Conservation (phyloP, 2,888 invertebrate genomes). For the Latrodectus hesperus region DNA sequence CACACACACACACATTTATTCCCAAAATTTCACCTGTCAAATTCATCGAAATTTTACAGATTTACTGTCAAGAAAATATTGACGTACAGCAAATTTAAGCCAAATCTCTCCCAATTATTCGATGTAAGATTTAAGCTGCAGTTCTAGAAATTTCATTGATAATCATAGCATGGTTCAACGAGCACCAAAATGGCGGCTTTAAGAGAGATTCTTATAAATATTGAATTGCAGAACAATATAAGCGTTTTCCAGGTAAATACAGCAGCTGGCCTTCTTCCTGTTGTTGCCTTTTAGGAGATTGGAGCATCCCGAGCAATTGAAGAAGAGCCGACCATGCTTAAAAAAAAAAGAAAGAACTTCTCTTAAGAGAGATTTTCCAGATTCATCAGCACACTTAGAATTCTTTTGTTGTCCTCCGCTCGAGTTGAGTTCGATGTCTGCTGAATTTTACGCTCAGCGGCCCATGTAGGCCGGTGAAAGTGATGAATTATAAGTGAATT, state of each 20-base stretch:
- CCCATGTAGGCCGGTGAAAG: conserved; percentile 18
- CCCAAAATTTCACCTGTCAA: too few species aligned
- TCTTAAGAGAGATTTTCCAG: conserved; percentile 1
- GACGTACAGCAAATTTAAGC: too few species aligned
- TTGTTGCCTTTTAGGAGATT: background rate
- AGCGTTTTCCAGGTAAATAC: background rate
- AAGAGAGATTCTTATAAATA: background rate
- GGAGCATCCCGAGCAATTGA: background rate
- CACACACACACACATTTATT: too few species aligned
- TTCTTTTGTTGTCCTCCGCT: conserved; percentile 15
- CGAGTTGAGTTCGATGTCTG: conserved; percentile 6
- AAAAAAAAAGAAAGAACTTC: background rate
- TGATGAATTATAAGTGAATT: too few species aligned
- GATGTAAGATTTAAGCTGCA: too few species aligned
- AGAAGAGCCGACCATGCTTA: background rate
- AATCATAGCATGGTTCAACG: too few species aligned
- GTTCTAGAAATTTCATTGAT: too few species aligned
- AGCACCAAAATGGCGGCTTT: too few species aligned
- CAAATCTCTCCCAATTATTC: too few species aligned
- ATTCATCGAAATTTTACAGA: too few species aligned
- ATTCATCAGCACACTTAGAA: background rate
- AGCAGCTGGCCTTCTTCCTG: background rate
- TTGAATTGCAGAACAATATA: background rate
- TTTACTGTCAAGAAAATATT: too few species aligned
- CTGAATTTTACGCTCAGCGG: conserved; percentile 33